Percentiles rank a stretch among this genome's conserved stretches.
Conservation (phyloP, 2,113 vertebrate genomes). For the Ptyas mucosa region DNA sequence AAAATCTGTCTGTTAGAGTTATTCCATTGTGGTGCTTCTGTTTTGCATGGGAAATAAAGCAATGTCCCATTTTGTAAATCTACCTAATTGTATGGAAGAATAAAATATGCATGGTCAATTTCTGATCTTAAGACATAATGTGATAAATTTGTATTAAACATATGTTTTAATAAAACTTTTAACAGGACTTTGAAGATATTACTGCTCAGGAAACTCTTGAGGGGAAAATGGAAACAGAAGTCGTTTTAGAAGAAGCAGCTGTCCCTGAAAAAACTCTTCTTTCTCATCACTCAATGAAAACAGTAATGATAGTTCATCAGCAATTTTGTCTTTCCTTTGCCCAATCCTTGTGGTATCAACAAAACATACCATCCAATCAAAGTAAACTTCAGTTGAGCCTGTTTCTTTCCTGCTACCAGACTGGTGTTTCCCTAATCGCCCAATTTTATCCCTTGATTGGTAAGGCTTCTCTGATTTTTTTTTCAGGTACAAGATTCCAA, state of each 20-base stretch:
- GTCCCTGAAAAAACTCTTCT: constrained; percentile 58
- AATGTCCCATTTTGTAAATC: background rate
- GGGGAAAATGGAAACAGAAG: constrained; percentile 67
- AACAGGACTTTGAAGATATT: constrained; percentile 94
- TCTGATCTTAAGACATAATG: background rate
- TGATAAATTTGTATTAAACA: background rate
- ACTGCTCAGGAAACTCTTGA: constrained; percentile 77
- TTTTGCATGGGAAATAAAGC: background rate
- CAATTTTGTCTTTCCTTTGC: constrained; percentile 81
- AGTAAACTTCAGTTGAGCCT: constrained; percentile 77
- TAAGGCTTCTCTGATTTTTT: constrained; percentile 54
- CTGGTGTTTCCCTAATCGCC: constrained; percentile 82
- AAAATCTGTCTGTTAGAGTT: background rate
- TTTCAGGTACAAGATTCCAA: background rate
- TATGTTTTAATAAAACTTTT: background rate
- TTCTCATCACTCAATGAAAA: constrained; percentile 77
- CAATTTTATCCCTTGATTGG: constrained; percentile 88
- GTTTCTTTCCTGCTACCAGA: constrained; percentile 90
- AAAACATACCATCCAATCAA: constrained; percentile 63
- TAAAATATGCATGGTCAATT: background rate
- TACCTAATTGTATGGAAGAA: background rate
- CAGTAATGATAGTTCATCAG: constrained; percentile 81
- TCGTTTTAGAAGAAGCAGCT: constrained; percentile 49
- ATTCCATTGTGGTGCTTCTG: background rate
- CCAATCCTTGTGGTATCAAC: constrained; percentile 85